Base-by-base conservation (phyloP, 2,888 invertebrate genomes). In the Desoria tigrina region DNA sequence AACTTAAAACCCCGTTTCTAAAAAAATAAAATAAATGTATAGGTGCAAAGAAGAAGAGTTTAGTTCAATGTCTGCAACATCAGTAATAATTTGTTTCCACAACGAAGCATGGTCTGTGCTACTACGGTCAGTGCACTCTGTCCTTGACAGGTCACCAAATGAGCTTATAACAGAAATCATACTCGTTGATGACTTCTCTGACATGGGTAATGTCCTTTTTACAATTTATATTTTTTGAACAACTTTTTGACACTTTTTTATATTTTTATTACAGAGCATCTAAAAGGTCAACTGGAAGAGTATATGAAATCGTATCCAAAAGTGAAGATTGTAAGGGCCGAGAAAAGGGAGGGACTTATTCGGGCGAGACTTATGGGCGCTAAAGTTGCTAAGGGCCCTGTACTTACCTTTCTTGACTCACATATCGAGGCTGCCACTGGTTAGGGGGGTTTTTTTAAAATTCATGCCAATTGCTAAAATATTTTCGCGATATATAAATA, bases 61-160 rank as follows among this genome's bases (percentile, higher is more conserved):
- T 16, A 16, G 23, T n/a, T 51, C 50, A 14, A 49, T 57, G 42
- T 51, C 21, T 3, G 88, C 88, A 63, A 95, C 95, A 0, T 89
- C 94, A 54, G 94, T 96, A 24, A 90, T 96, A 70, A 90, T 96
- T 78, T 95, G 95, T 80, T 96, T 96, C 83, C 98, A 99, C 84
- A 99, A 99, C 81, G 99, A 99, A 83, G 98, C 98, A 1, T 98
- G 98, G 97, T 94, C 95, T 0, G 96, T 97, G 16, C 84, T 99
- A 27, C 82, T 98, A 65, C 84, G 98, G 60, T 97, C 98, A 0
- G 95, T 98, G 1, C 96, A 97, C 82, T 95, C 94, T 7, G 94
- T 99, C 16, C 81, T 99, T 61, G 96, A 99, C 80, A 84, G 94
- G 74, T 96, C 98, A 0, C 98, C 98, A 0, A 81, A 86, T 14